Percentiles rank a stretch among this genome's conserved stretches.
Evolutionary conservation across 2,888 invertebrate genomes (phyloP).

Genomic region (Sericinus montela): DNA sequence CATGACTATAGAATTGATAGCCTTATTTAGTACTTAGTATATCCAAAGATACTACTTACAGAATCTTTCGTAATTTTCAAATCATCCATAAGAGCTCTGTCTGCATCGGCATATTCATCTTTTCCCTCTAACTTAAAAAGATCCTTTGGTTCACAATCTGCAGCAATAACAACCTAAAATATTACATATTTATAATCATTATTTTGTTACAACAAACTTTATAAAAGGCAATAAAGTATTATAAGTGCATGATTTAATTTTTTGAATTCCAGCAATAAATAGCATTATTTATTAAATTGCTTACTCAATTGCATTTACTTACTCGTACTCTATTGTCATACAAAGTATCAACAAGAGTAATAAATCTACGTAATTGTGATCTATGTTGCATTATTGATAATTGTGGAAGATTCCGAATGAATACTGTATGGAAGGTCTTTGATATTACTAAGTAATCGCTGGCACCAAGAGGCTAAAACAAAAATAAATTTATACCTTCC

Average conservation of each 20-base stretch:
- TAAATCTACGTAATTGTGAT: slow-evolving; percentile 96
- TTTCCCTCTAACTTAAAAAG: slow-evolving; percentile 82
- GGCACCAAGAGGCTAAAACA: slow-evolving; percentile 91
- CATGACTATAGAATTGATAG: too few relatives aligned
- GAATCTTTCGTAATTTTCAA: slow-evolving; percentile 89
- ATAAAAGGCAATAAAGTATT: too few relatives aligned
- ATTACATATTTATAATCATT: neutral
- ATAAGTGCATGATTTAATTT: too few relatives aligned
- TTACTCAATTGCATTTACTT: slow-evolving; percentile 30
- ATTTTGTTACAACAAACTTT: neutral
- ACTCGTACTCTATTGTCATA: slow-evolving; percentile 94
- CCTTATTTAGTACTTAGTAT: too few relatives aligned
- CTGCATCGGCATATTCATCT: slow-evolving; percentile 84
- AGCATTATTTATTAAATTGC: slow-evolving; percentile 10
- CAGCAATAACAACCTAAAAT: slow-evolving; percentile 88
- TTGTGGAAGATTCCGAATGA: slow-evolving; percentile 93
- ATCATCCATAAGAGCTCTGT: slow-evolving; percentile 96
- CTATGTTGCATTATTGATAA: slow-evolving; percentile 85
- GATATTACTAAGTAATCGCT: slow-evolving; percentile 96
- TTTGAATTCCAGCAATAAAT: neutral
- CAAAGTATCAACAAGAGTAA: slow-evolving; percentile 96
- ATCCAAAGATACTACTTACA: slow-evolving; percentile 58
- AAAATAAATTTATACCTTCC: neutral
- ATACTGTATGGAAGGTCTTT: slow-evolving; percentile 96
- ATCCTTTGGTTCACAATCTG: slow-evolving; percentile 86